Evolutionary conservation across 2,113 vertebrate species (phyloP), one percentile per base, ranked within the genome.

Genomic region (Otocyon megalotis): DNA sequence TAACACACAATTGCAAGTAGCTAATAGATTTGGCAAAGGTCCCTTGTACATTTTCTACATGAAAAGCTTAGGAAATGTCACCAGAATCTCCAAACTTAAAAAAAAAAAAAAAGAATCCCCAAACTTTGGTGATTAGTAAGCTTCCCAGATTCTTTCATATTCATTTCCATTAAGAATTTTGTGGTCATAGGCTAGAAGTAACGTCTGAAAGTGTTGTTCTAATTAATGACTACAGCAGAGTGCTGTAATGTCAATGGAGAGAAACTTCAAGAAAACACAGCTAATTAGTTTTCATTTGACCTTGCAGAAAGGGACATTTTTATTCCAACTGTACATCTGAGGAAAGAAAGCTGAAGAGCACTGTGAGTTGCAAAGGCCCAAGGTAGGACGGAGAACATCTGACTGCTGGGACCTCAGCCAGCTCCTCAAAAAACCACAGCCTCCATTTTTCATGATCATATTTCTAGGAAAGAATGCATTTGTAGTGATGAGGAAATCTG

Each of bases 271-370:
- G 92, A 93, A 97, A 96, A 95, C 30, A 58, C 43, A 92, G 96
- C 53, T 96, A 95, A 96, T 97, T 92, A 92, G 90, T 97, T 97
- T 94, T 96, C 92, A 94, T 81, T 95, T 97, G 95, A 97, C 90
- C 94, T 95, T 90, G 60, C 83, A 65, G 87, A 95, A 19, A 93
- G 74, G 12, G 20, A 37, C 20, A 43, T 69, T 97, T 92, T 74
- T 43, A 92, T 85, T 85, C 80, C 63, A 58, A 43, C 30, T 62
- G 63, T 74, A n/a, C 12, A 37, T 62, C 63, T 13, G 63, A 88
- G 76, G 67, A 88, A 16, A 94, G 94, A 82, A 93, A 95, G 77
- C 28, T 30, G 72, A 93, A 83, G 63, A 89, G 32, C 37, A 17
- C 58, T 28, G 62, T 67, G 90, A 96, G 79, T 76, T 88, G 48